Conservation (phyloP, 2,113 vertebrate species). For the Corvus cornix region DNA sequence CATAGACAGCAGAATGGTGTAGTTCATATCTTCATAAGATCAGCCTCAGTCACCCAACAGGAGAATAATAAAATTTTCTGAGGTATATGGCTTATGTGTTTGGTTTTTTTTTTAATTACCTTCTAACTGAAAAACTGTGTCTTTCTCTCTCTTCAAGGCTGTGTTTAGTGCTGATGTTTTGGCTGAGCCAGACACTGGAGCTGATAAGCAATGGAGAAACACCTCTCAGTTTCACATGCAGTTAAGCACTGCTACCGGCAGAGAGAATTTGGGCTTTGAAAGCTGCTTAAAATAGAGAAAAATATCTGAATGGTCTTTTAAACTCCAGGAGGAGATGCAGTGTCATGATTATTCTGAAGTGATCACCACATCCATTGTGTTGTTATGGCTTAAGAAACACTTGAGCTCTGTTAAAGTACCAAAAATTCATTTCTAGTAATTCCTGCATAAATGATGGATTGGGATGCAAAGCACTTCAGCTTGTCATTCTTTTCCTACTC, state of each 20-base stretch:
- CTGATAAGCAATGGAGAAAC: neutral
- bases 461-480: conserved; percentile 16
- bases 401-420: conserved; percentile 63
- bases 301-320: conserved; percentile 41
- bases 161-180: conserved; percentile 20
- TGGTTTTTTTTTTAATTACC: neutral
- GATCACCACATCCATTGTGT: conserved; percentile 63
- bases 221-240: neutral
- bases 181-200: neutral
- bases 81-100: neutral
- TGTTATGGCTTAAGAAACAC: conserved; percentile 67
- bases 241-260: conserved; percentile 18
- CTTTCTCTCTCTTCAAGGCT: neutral
- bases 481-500: conserved; percentile 28
- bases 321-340: conserved; percentile 50
- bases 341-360: conserved; percentile 66
- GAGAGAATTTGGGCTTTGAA: conserved; percentile 18
- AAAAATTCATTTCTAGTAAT: conserved; percentile 70
- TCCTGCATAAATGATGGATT: conserved; percentile 47
- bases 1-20: neutral
- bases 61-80: neutral
- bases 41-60: neutral
- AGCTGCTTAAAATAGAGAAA: conserved; percentile 53
- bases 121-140: neutral
- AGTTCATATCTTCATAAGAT: neutral